phyloP scores from a whole-genome alignment of 2,113 vertebrate species.

The mouse (Mus musculus) region DNA sequence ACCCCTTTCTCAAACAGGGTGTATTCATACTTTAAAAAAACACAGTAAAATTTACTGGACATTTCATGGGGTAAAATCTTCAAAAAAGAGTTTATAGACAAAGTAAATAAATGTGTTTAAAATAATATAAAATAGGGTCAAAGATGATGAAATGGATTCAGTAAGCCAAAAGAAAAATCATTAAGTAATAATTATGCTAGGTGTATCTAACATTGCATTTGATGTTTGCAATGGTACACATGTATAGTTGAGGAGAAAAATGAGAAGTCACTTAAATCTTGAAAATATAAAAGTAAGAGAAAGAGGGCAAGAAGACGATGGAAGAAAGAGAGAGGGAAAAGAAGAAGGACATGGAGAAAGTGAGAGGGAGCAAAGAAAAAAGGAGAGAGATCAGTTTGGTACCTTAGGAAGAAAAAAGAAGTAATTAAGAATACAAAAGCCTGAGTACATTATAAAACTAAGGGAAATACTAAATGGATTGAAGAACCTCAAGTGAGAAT shows the following conservation, averaged over 20 bases:
- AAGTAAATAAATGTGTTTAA: neutral
- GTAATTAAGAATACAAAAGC: neutral
- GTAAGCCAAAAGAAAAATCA: neutral
- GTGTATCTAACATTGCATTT: neutral
- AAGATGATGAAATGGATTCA: neutral
- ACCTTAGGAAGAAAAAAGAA: too few relatives aligned
- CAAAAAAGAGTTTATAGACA: neutral
- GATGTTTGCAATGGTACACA: neutral
- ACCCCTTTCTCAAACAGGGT: neutral
- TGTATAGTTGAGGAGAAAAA: neutral
- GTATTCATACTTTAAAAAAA: neutral
- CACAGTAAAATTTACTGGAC: neutral
- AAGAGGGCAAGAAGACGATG: neutral
- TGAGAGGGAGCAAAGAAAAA: too few relatives aligned
- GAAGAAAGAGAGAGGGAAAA: too few relatives aligned
- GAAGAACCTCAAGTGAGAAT: too few relatives aligned
- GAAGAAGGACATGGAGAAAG: too few relatives aligned
- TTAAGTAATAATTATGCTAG: neutral
- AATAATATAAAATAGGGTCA: neutral
- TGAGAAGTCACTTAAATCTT: neutral
- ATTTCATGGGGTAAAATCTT: neutral
- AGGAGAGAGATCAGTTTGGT: too few relatives aligned
- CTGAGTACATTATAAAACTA: neutral
- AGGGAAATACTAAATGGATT: too few relatives aligned
- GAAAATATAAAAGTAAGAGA: neutral